phyloP scores from a whole-genome alignment of 2,113 vertebrate species.

The Gadus macrocephalus region DNA sequence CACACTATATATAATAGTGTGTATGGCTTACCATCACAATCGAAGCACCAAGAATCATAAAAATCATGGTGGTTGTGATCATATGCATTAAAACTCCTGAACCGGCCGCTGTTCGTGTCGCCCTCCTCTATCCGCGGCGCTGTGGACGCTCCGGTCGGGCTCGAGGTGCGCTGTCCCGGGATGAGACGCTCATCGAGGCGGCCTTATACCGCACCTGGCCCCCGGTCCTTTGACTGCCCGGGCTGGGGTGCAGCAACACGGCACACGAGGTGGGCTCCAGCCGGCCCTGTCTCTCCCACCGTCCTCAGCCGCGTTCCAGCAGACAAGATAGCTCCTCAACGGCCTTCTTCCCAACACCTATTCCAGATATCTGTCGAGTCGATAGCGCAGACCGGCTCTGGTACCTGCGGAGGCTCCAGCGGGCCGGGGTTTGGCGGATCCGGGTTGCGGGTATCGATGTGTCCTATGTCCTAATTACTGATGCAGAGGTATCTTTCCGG shows the following conservation, averaged over 20 bases:
- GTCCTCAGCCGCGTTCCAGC: constrained; percentile 46
- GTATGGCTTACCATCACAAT: constrained; percentile 92
- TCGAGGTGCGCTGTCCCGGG: constrained; percentile 65
- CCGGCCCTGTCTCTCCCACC: constrained; percentile 46
- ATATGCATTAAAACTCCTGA: constrained; percentile 87
- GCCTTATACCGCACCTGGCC: constrained; percentile 62
- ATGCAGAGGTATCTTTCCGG: constrained; percentile 47
- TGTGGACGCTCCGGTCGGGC: constrained; percentile 63
- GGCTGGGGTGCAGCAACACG: constrained; percentile 29
- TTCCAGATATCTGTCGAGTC: too few relatives aligned
- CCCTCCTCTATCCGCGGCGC: constrained; percentile 68
- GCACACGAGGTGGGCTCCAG: constrained; percentile 28
- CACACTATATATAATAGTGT: constrained; percentile 32
- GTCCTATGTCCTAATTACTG: constrained; percentile 52
- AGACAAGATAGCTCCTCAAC: constrained; percentile 35
- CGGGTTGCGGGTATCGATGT: too few relatives aligned
- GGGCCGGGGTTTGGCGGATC: too few relatives aligned
- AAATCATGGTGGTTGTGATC: constrained; percentile 99
- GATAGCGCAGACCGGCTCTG: too few relatives aligned
- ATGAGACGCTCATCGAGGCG: constrained; percentile 74
- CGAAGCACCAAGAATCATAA: constrained; percentile 98
- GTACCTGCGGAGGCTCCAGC: too few relatives aligned
- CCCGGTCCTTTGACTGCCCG: constrained; percentile 57
- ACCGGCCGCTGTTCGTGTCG: constrained; percentile 68
- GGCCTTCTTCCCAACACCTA: too few relatives aligned